Conservation (phyloP, 2,797 vertebrate species). For the Semaprochilodus insignis region DNA sequence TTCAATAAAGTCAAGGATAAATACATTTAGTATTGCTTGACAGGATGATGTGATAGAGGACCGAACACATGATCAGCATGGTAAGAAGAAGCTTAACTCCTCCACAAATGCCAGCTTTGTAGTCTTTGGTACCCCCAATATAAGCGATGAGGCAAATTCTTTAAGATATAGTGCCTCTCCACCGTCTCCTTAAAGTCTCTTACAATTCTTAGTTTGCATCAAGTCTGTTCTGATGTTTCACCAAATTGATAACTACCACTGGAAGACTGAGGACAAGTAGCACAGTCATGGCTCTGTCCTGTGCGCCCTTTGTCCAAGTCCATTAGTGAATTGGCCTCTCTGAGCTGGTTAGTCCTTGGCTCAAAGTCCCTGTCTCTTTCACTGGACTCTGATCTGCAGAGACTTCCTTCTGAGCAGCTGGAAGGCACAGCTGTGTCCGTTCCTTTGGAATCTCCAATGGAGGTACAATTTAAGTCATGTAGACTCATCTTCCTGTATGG, state of each 20-base stretch:
- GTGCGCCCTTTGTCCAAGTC: neutral
- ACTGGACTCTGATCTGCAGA: constrained; percentile 12
- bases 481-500: constrained; percentile 4
- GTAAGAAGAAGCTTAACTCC: constrained; percentile 13
- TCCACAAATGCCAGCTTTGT: constrained; percentile 8
- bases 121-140: neutral
- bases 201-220: neutral
- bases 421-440: constrained; percentile 55
- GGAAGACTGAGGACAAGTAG: neutral
- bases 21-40: constrained; percentile 40
- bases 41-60: neutral
- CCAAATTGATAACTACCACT: neutral
- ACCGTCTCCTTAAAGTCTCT: neutral
- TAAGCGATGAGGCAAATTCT: neutral
- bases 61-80: constrained; percentile 15
- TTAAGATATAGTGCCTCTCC: neutral
- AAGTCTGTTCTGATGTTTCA: constrained; percentile 5
- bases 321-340: constrained; percentile 12
- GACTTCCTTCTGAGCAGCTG: constrained; percentile 41
- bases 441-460: constrained; percentile 69
- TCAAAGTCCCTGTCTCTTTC: constrained; percentile 32
- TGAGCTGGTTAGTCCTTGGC: constrained; percentile 13
- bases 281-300: constrained; percentile 27
- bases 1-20: constrained; percentile 8
- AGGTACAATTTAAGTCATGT: constrained; percentile 64